Evolutionary conservation across 2,113 vertebrate species (phyloP), one percentile per base, ranked within the genome.

Genomic region (Pterophyllum scalare): DNA sequence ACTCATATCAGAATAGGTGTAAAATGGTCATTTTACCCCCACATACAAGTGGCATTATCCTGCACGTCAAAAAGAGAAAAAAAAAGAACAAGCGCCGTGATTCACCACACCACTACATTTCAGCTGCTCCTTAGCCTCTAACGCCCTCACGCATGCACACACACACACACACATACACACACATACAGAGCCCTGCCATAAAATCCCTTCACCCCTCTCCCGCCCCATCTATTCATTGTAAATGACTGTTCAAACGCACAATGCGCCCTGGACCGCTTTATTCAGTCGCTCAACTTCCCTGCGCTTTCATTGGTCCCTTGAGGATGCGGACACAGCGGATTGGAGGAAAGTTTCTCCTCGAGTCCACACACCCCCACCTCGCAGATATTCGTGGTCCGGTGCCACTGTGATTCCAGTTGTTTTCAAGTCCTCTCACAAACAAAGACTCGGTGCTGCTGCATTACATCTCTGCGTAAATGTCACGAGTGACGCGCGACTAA

Each of bases 291-390:
- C 86, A 92, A 90, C 85, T 93, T 94, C 87, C 81, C 83, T 58
- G 86, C 76, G 6, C 61, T 87, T 38, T 83, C 54, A 96, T 96
- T 96, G 95, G 96, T 81, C 83, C 77, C 49, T 19, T 24, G 78
- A 81, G 82, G 94, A 96, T 95, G 95, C 94, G 87, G 72, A 40
- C 6, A 26, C 31, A 49, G 75, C 83, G 82, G 93, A 96, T 96
- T 96, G 96, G 96, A 87, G 56, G 56, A 87, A 96, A 95, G 94
- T 95, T 95, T 94, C 59, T 83, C 84, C 70, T 93, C 85, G 15
- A 78, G 57, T 70, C 83, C 59, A 28, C 62, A 88, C 81, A 61
- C 86, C 89, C 90, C 91, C 88, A 83, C 88, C 85, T 88, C 10
- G 26, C 79, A 87, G 76, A 92, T 89, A 93, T 93, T 87, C 88